Evolutionary conservation across 2,797 vertebrate species (phyloP).

Genomic region (Ctenopoma multispine): DNA sequence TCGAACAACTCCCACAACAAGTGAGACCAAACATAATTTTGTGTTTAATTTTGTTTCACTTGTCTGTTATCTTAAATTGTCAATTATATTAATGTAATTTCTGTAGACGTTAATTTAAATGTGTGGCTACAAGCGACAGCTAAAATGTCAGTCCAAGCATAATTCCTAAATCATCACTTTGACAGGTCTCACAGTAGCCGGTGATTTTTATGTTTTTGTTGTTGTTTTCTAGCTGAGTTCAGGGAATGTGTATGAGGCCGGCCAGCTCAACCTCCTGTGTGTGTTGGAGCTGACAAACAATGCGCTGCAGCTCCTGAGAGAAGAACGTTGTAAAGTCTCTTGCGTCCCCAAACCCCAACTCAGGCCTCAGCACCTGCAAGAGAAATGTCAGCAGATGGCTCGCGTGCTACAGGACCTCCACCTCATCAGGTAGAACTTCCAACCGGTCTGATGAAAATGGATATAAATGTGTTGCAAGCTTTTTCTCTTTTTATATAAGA

Average conservation of each 20-base stretch:
- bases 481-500: not conserved
- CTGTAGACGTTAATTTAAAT: not conserved
- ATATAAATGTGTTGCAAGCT: not conserved
- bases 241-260: slow-evolving; percentile 86
- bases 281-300: slow-evolving; percentile 89
- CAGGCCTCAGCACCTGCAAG: slow-evolving; percentile 68
- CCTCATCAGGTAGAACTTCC: slow-evolving; percentile 79
- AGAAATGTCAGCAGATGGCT: slow-evolving; percentile 65
- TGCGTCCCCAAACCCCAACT: slow-evolving; percentile 50
- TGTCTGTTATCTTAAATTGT: too few relatives aligned
- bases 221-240: slow-evolving; percentile 79
- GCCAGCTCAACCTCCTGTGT: slow-evolving; percentile 87
- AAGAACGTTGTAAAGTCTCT: slow-evolving; percentile 66
- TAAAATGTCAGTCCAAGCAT: not conserved
- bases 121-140: too few relatives aligned
- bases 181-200: not conserved
- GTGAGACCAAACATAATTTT: slow-evolving; percentile 71
- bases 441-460: not conserved
- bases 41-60: too few relatives aligned
- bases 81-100: too few relatives aligned
- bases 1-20: slow-evolving; percentile 81
- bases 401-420: slow-evolving; percentile 73
- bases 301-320: slow-evolving; percentile 81
- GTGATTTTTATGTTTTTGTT: too few relatives aligned
- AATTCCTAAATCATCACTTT: not conserved